Base-by-base conservation (phyloP, 2,888 invertebrate genomes). In the Watsonalla cultraria region DNA sequence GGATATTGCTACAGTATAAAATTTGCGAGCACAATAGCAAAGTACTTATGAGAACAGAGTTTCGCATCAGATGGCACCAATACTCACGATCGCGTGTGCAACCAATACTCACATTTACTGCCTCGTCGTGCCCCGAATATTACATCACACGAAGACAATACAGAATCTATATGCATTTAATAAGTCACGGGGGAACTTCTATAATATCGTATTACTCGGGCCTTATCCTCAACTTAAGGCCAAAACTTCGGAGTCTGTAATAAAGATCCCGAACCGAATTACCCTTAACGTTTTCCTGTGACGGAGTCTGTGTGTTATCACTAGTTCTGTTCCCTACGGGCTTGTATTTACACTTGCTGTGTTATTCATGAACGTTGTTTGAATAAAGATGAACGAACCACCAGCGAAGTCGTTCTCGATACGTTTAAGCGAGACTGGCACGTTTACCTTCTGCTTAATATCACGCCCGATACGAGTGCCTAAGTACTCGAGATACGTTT, bases 331-430 rank as follows among this genome's bases (percentile, higher is more conserved):
- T 68, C 84, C 68, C 75, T 56, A 35, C 78, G 75, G 82, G 80
- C 68, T 74, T 79, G 79, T 86, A 81, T 83, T 86, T 82, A 83
- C 79, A 74, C 72, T 70, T 72, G 69, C 80, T 84, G 81, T 79
- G 80, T 84, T 86, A 87, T 89, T 87, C 86, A 87, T 88, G 86
- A 83, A 80, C 72, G 68, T 62, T 60, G 70, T 78, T 77, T 87
- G 87, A 88, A 87, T 89, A 87, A 84, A 86, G 84, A 88, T 88
- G 86, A 86, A 82, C 70, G 73, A 82, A 69, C 59, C 62, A 57
- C 70, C 62, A 60, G 62, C 70, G 67, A 70, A 66, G 66, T 63
- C 66, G 68, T 70, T 72, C 74, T 74, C 68, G 60, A 76, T 74
- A 70, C 66, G 67, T 75, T 76, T 72, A 68, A 65, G 62, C 62